Base-by-base conservation (phyloP, 2,113 vertebrate species). In the Sitta europaea region DNA sequence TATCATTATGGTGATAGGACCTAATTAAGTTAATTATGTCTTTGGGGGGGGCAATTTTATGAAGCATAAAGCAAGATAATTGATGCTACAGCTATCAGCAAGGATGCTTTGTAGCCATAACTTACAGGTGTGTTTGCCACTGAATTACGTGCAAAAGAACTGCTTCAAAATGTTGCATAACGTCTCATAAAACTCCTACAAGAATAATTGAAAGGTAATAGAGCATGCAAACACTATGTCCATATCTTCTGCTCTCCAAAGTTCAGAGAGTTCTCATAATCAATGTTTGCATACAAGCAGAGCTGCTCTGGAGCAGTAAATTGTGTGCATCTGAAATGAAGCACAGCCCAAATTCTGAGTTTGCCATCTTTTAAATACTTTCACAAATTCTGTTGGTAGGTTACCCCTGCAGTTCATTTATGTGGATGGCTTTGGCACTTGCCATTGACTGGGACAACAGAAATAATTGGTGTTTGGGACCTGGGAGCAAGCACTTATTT, bases 11-110 rank as follows among this genome's bases (percentile, higher is more conserved):
- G 43, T 66, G 54, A 75, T 91, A 75, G 85, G 70, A 86, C 63
- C 61, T 96, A 92, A 96, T 96, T 88, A 86, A 84, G 72, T 84
- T 96, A 91, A 96, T 94, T 88, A 77, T 36, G n/a, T 73, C 78
- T 86, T 73, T 22, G 1, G 33, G 88, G 45, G 45, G 74, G 50
- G 75, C 38, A 59, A 6, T 86, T 95, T 94, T 89, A 88, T 92
- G 94, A 94, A 88, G 86, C 85, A 78, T 88, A 78, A 91, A 93
- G 93, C n/a, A 48, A 78, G 78, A 31, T 94, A 96, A 96, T 86
- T 96, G 86, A 88, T 86, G 74, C n/a, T 45, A 25, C 36, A 92
- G 79, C 62, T 67, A 90, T 48, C 71, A 82, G 87, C 47, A 38
- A 95, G 74, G 83, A 76, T 70, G 65, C n/a, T 31, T 33, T 88